Conservation (phyloP, 1,140 invertebrate species). For the Drosophila rhopaloa region DNA sequence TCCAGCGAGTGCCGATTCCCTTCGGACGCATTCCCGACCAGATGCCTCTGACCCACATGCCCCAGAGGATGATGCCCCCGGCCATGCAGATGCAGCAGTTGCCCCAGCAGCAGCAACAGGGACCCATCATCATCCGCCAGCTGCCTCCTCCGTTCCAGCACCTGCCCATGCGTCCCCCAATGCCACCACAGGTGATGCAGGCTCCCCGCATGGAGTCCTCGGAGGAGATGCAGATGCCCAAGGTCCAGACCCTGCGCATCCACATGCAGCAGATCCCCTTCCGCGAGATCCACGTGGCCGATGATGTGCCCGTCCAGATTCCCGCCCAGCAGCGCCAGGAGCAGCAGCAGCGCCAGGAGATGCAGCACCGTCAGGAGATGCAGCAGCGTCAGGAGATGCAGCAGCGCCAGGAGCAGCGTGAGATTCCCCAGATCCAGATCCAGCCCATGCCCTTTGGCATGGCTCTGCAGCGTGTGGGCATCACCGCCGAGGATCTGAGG, state of each 20-base stretch:
- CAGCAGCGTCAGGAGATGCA: conserved; percentile 51
- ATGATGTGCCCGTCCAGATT: conserved; percentile 79
- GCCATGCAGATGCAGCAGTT: conserved; percentile 68
- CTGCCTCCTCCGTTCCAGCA: conserved; percentile 83
- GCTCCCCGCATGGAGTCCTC: conserved; percentile 80
- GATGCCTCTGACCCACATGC: conserved; percentile 83
- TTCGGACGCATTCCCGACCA: conserved; percentile 82
- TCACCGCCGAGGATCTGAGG: conserved; percentile 87
- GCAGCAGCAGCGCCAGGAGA: conserved; percentile 51
- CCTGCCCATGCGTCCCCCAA: conserved; percentile 82
- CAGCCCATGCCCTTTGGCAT: conserved; percentile 81
- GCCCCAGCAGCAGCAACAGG: conserved; percentile 64
- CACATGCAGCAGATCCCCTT: conserved; percentile 84
- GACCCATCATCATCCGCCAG: conserved; percentile 68
- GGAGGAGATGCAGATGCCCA: conserved; percentile 65
- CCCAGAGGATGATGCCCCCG: conserved; percentile 83
- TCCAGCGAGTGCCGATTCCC: conserved; percentile 82
- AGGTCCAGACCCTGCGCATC: conserved; percentile 80
- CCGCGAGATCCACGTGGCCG: conserved; percentile 75
- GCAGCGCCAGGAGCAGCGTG: conserved; percentile 62
- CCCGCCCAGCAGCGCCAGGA: conserved; percentile 44
- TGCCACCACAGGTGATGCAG: conserved; percentile 84
- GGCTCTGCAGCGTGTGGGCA: conserved; percentile 85
- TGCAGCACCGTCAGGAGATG: conserved; percentile 44
- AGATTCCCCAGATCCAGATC: conserved; percentile 74